Evolutionary conservation across 2,888 invertebrate genomes (phyloP), one percentile per base, ranked within the genome.

Genomic region (Sphinx pinastri): DNA sequence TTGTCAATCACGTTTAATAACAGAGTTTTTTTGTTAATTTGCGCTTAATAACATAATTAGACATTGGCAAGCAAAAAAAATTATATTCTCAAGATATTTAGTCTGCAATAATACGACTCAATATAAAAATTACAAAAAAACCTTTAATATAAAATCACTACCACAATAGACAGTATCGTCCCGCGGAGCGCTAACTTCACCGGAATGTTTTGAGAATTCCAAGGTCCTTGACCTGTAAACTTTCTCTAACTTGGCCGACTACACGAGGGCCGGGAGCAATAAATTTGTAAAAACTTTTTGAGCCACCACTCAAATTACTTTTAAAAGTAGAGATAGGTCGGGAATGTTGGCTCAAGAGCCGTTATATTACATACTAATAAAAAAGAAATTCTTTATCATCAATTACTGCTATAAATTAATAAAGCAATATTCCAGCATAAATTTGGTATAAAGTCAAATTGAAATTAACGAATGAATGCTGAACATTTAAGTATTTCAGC

Each of bases 161-260:
- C 78, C 38, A 60, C 69, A 63, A 19, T 31, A 38, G 63, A 69
- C 60, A 31, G 52, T 54, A 60, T 63, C 60, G 52, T 47, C 59
- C 52, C 69, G 70, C 63, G 59, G 31, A 75, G 69, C 72, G 73
- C 73, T 72, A 83, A 85, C 82, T 86, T 81, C 72, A 73, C 80
- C 76, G 77, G 82, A 84, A 84, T 84, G 83, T 86, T 85, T 82
- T 76, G 81, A 84, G 81, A 77, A 81, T 73, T 72, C 76, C 80
- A 71, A 77, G 88, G 87, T 82, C 86, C 85, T 88, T 89, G 88
- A 89, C 89, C 90, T 84, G 78, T 68, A 84, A 87, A 90, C 86
- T 89, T 89, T 87, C 83, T 79, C 80, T 71, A 84, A 88, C 84
- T 87, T 77, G 71, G 73, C 75, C 79, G 75, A 77, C 77, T 80